A percentile compares a stretch with the other conserved stretches of the same genome.
Evolutionary conservation across 2,888 invertebrate species (phyloP).

Genomic region (Eupithecia exiguata): DNA sequence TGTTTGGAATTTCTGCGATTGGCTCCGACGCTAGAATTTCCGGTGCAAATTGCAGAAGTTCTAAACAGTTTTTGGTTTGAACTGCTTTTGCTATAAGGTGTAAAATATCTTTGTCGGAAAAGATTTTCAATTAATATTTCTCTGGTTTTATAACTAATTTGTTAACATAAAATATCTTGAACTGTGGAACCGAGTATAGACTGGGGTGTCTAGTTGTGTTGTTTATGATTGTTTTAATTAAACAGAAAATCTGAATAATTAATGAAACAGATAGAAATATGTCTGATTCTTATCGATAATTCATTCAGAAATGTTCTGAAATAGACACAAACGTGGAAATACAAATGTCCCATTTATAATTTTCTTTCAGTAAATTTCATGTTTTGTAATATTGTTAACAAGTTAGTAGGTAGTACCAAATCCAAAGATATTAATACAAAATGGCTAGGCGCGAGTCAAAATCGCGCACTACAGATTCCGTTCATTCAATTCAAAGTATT

Average conservation of each 20-base stretch:
- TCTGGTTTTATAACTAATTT: neutral
- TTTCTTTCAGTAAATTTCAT: neutral
- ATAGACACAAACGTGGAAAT: neutral
- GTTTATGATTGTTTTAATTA: slow-evolving; percentile 12
- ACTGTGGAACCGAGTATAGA: neutral
- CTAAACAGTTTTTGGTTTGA: neutral
- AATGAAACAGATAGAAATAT: neutral
- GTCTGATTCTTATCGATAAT: neutral
- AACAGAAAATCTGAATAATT: neutral
- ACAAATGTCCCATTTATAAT: neutral
- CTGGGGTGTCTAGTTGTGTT: slow-evolving; percentile 16
- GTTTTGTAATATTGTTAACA: neutral
- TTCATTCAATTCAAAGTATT: too few species aligned
- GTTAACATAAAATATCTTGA: neutral
- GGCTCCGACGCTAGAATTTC: neutral
- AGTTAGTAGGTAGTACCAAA: too few species aligned
- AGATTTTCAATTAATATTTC: neutral
- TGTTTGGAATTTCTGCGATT: neutral
- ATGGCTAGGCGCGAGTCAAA: too few species aligned
- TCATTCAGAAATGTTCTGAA: neutral
- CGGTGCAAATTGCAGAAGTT: neutral
- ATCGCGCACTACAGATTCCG: too few species aligned
- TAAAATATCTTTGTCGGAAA: neutral
- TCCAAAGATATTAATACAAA: too few species aligned
- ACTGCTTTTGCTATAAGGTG: neutral